phyloP scores from a whole-genome alignment of 2,797 vertebrate species.

The Etheostoma nigrum region DNA sequence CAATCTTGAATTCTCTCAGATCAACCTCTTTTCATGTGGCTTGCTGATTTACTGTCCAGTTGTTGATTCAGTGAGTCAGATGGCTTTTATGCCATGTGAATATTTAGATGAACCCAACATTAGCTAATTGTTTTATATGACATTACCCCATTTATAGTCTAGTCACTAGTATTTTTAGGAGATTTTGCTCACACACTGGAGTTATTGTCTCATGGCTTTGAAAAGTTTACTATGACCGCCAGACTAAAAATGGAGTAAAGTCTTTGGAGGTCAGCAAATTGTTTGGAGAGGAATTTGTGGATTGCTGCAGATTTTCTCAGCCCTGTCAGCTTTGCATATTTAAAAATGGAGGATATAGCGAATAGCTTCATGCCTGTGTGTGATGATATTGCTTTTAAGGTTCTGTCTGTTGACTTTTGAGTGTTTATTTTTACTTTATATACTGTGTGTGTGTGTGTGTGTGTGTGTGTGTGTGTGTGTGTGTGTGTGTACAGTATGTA shows the following conservation, averaged over 20 bases:
- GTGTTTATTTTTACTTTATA: slow-evolving; percentile 17
- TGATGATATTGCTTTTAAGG: slow-evolving; percentile 17
- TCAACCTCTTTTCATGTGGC: slow-evolving; percentile 22
- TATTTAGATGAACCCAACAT: background rate
- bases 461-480: no score
- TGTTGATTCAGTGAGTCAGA: slow-evolving; percentile 24
- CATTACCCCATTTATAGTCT: background rate
- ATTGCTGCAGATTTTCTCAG: slow-evolving; percentile 56
- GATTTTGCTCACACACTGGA: slow-evolving; percentile 47
- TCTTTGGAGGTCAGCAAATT: slow-evolving; percentile 64
- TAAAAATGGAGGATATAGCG: slow-evolving; percentile 15
- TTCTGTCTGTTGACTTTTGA: slow-evolving; percentile 1
- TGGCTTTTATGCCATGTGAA: slow-evolving; percentile 8
- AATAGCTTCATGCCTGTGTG: slow-evolving; percentile 9
- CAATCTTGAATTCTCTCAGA: slow-evolving; percentile 44
- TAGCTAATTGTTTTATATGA: background rate
- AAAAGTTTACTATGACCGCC: slow-evolving; percentile 53
- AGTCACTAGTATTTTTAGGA: slow-evolving; percentile 47
- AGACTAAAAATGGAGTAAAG: slow-evolving; percentile 66
- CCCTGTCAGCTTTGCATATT: slow-evolving; percentile 34
- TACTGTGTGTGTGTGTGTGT: no score
- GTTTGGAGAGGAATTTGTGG: slow-evolving; percentile 66
- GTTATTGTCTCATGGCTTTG: slow-evolving; percentile 58
- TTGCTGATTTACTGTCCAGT: slow-evolving; percentile 22
- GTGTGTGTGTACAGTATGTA: no score